A percentile compares a stretch with the other conserved stretches of the same genome.
Conservation (phyloP, 2,888 invertebrate species). For the Ligdia adustata region DNA sequence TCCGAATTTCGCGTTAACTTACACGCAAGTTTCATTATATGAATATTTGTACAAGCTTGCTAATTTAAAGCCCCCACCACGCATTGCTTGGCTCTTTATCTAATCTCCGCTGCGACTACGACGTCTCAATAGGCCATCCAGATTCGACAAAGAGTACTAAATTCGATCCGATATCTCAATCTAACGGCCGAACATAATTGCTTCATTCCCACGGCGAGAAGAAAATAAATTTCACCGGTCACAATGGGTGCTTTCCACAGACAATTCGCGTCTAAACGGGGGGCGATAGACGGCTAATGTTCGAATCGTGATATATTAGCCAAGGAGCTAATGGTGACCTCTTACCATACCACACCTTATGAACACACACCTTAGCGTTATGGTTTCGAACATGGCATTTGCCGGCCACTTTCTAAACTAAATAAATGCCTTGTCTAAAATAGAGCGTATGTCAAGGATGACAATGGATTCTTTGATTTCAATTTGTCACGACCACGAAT, state of each 20-base stretch:
- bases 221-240: conserved; percentile 70
- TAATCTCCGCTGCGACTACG: conserved; percentile 3
- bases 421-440: conserved; percentile 64
- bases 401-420: conserved; percentile 56
- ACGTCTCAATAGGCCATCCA: conserved; percentile 15
- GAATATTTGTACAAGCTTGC: neutral
- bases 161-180: conserved; percentile 63
- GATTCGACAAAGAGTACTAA: conserved; percentile 51
- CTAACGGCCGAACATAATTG: conserved; percentile 63
- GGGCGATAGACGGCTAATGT: conserved; percentile 69
- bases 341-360: conserved; percentile 55
- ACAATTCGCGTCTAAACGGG: conserved; percentile 66
- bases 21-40: neutral
- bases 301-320: conserved; percentile 70
- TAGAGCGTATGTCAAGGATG: conserved; percentile 73
- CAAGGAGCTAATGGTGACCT: conserved; percentile 62
- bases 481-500: conserved; percentile 74
- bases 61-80: neutral
- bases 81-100: neutral
- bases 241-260: conserved; percentile 73
- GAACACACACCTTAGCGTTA: conserved; percentile 37
- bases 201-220: conserved; percentile 69
- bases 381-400: conserved; percentile 26
- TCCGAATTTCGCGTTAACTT: neutral
- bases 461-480: conserved; percentile 64